Conservation (phyloP, 2,113 vertebrate genomes). For the Nothobranchius furzeri region DNA sequence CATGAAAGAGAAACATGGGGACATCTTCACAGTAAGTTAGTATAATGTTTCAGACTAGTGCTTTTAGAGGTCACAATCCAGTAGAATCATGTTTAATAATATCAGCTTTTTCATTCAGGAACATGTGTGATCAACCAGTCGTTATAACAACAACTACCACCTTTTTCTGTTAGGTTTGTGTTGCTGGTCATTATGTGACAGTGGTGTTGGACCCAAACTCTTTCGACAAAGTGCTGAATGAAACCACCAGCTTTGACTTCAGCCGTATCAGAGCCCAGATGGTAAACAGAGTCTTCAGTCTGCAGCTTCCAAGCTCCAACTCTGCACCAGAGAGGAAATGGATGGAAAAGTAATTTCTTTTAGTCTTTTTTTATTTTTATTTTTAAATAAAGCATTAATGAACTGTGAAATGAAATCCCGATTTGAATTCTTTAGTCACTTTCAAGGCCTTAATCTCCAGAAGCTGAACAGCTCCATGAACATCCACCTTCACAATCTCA, state of each 20-base stretch:
- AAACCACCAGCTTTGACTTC: constrained; percentile 76
- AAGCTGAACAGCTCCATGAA: constrained; percentile 76
- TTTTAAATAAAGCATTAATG: not conserved
- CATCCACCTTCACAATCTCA: constrained; percentile 71
- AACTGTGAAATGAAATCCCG: no score
- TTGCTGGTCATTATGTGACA: constrained; percentile 83
- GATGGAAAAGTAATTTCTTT: constrained; percentile 74
- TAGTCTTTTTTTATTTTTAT: not conserved
- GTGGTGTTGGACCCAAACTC: constrained; percentile 86
- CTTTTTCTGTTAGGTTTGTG: constrained; percentile 74
- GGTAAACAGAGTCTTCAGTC: constrained; percentile 81
- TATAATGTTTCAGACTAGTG: not conserved
- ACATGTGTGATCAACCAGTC: no score
- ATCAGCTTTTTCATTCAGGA: not conserved
- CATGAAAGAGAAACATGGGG: constrained; percentile 89
- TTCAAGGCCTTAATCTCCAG: constrained; percentile 75
- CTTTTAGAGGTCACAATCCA: not conserved
- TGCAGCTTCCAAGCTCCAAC: constrained; percentile 73
- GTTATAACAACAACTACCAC: not conserved
- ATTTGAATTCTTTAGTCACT: constrained; percentile 73
- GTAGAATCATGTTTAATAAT: not conserved
- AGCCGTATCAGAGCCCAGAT: constrained; percentile 68
- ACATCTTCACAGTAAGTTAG: constrained; percentile 86
- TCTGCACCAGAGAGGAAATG: constrained; percentile 72
- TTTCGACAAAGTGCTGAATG: constrained; percentile 80